Base-by-base conservation (phyloP, 1,140 invertebrate species). In the Portunus trituberculatus region DNA sequence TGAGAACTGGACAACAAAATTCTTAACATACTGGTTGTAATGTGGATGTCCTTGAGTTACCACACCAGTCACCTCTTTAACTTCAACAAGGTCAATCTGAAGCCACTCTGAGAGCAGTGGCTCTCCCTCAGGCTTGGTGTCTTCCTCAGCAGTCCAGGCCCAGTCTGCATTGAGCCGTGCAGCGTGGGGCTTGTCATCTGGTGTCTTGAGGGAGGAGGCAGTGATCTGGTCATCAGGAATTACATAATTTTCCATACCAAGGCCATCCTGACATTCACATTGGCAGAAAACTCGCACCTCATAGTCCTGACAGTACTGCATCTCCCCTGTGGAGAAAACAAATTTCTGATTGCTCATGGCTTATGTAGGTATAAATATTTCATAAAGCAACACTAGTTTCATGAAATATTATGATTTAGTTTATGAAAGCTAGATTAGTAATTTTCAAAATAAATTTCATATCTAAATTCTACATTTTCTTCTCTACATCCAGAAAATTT, bases 231-330 rank as follows among this genome's bases (percentile, higher is more conserved):
- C 94, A 94, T 97, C 96, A 8, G 96, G 94, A 14, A 97, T 97
- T n/a, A 28, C 29, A 10, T 96, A 96, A 52, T 95, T 96, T 76
- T 96, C 96, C 97, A 97, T 96, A 39, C 97, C 97, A 96, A 97
- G 96, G 4, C 96, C 96, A 67, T 96, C 96, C 82, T 95, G 96
- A 96, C 97, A 97, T 4, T 96, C 91, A 96, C 97, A 97, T 6
- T 96, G 96, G 93, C 97, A 97, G 94, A 96, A 96, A 91, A 97
- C 97, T 86, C 97, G 96, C 82, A 97, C 96, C 96, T 97, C 97
- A 94, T 97, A 97, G 96, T 97, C 97, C n/a, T 96, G 76, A 93
- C 97, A 97, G 45, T 91, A 92, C 28, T 96, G 14, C 20, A 83
- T 45, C 20, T 76, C 84, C 28, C 32, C 96, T 93, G 86, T 45